phyloP scores from a whole-genome alignment of 2,888 invertebrate species.

The Leptinotarsa tumamoca region DNA sequence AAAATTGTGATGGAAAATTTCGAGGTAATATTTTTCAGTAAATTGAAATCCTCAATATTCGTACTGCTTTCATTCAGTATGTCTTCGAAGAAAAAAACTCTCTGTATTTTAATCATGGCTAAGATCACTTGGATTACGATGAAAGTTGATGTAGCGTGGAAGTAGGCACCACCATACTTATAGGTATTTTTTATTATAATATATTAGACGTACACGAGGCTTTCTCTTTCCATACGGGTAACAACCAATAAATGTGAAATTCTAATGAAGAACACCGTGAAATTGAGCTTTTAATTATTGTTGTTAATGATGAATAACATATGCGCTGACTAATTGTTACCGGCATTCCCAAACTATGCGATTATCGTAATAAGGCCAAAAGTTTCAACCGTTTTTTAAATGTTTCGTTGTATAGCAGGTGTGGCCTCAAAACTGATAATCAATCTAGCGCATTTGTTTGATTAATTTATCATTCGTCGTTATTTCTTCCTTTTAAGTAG shows the following conservation, averaged over 20 bases:
- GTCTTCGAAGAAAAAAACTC: neutral
- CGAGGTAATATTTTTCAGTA: too few species aligned
- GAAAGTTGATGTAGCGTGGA: constrained; percentile 7
- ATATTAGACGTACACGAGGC: constrained; percentile 7
- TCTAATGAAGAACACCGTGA: constrained; percentile 11
- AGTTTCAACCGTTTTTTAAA: neutral
- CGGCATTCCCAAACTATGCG: constrained; percentile 1
- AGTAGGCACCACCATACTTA: constrained; percentile 7
- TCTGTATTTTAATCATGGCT: neutral
- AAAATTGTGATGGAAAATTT: too few species aligned
- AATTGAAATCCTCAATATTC: too few species aligned
- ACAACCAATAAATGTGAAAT: constrained; percentile 18
- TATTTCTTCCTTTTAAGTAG: neutral
- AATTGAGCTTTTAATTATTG: constrained; percentile 14
- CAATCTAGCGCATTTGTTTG: neutral
- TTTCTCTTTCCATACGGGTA: constrained; percentile 21
- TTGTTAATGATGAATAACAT: constrained; percentile 11
- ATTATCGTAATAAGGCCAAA: neutral
- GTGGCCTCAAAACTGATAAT: neutral
- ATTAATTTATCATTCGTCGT: neutral
- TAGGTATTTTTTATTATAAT: neutral
- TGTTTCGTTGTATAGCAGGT: neutral
- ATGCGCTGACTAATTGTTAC: neutral
- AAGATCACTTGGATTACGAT: neutral
- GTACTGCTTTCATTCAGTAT: too few species aligned